Evolutionary conservation across 2,113 vertebrate species (phyloP).

Genomic region (Lathamus discolor): DNA sequence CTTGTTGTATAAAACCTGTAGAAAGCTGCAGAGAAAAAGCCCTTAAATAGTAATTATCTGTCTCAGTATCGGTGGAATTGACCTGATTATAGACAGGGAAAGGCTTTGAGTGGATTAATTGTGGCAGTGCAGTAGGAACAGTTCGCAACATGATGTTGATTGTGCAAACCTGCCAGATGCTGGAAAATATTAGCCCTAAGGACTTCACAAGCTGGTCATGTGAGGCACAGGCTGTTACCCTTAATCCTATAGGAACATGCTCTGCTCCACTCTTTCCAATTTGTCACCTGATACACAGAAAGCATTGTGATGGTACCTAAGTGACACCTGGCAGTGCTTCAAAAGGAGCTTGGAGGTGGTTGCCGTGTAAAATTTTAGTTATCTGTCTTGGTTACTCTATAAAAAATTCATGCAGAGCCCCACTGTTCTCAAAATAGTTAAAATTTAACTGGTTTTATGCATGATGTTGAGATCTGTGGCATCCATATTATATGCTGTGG

Average conservation of each 20-base stretch:
- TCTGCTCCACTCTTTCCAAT: neutral
- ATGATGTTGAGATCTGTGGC: no score
- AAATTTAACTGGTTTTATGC: neutral
- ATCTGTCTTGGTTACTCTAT: neutral
- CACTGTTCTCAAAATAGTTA: neutral
- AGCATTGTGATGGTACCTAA: neutral
- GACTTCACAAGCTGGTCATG: neutral
- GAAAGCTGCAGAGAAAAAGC: neutral
- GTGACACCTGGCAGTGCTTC: no score
- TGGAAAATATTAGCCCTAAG: neutral
- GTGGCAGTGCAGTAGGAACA: neutral
- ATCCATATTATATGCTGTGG: neutral
- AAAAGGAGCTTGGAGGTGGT: neutral
- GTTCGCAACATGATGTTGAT: neutral
- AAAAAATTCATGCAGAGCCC: neutral
- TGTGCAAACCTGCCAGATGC: fast-evolving
- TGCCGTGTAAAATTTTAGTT: neutral
- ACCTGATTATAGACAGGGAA: neutral
- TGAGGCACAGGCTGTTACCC: neutral
- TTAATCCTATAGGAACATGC: neutral
- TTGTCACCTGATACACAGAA: neutral
- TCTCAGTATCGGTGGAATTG: neutral
- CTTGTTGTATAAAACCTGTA: neutral
- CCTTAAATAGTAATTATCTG: neutral
- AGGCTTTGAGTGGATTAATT: neutral